Base-by-base conservation (phyloP, 2,888 invertebrate genomes). In the Drosophila macrothrix region DNA sequence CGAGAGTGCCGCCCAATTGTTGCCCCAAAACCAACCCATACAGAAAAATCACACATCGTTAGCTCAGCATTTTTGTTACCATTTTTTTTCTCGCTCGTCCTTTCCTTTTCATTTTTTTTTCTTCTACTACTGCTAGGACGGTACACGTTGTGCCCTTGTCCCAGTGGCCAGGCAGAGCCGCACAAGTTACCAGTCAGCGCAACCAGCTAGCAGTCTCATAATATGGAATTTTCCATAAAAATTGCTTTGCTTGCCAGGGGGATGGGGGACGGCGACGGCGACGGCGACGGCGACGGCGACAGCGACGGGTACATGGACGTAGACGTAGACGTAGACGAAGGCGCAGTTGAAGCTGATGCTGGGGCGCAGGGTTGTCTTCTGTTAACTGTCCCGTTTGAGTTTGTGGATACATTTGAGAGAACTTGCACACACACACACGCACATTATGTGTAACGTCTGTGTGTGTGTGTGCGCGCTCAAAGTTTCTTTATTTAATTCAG, bases 161-260 rank as follows among this genome's bases (percentile, higher is more conserved):
- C 85, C 85, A 87, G 74, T 77, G 54, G 46, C 54, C 66, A 55
- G 39, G 39, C 54, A 28, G 28, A 29, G 52, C 52, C 29, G 19
- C 29, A 35, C 64, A 49, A 41, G 52, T 29, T 52, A 46, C 16
- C 43, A 43, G 76, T 69, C 78, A 64, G 77, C 52, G 55, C 68
- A 49, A 56, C 56, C 59, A 67, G 80, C 81, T 56, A 58, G 28
- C 64, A 82, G 88, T 80, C 83, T 83, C 85, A 85, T 85, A 85
- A 88, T 88, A 85, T 90, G 88, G 90, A 88, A 90, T 85, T 90
- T 87, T 88, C 88, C 88, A 85, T 90, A 85, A 85, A 85, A 85
- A 85, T 90, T 85, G 90, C 85, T 90, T 88, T 88, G 90, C 90
- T 85, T 80, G 88, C 76, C 67, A 80, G 59, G 35, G 54, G 46